Conservation (phyloP, 2,797 vertebrate species). For the Molossus molossus region DNA sequence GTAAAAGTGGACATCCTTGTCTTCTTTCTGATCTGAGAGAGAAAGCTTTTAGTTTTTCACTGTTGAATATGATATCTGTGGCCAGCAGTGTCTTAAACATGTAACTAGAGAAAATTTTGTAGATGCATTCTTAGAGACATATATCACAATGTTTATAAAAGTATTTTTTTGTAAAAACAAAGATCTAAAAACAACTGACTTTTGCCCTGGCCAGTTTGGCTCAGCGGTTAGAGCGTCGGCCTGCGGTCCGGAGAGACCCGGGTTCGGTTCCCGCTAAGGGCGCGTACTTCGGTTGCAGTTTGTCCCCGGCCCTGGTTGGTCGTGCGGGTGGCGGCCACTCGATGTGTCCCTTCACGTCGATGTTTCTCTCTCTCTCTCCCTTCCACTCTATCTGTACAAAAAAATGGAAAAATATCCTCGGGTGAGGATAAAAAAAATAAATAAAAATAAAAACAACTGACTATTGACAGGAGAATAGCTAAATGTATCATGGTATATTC, state of each 20-base stretch:
- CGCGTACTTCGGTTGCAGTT: too few species aligned
- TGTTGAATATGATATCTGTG: neutral
- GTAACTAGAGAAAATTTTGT: neutral
- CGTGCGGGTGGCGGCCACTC: too few species aligned
- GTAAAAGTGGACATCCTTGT: neutral
- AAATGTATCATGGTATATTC: neutral
- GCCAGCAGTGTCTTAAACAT: neutral
- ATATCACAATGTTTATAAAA: neutral
- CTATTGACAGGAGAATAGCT: neutral
- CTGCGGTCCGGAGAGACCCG: too few species aligned
- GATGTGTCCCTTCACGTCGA: too few species aligned
- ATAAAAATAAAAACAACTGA: constrained; percentile 22
- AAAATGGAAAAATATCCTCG: too few species aligned
- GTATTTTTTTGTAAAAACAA: constrained; percentile 20
- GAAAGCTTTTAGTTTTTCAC: neutral
- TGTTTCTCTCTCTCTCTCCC: too few species aligned
- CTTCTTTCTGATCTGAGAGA: neutral
- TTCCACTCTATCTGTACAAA: too few species aligned
- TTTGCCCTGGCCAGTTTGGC: too few species aligned
- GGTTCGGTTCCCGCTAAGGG: too few species aligned
- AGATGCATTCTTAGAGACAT: neutral
- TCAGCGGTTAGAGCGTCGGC: too few species aligned
- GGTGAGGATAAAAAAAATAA: too few species aligned
- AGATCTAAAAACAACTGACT: constrained; percentile 1
- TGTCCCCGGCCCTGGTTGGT: too few species aligned